Conservation (phyloP, 2,113 vertebrate genomes). For the Lophura nycthemera region DNA sequence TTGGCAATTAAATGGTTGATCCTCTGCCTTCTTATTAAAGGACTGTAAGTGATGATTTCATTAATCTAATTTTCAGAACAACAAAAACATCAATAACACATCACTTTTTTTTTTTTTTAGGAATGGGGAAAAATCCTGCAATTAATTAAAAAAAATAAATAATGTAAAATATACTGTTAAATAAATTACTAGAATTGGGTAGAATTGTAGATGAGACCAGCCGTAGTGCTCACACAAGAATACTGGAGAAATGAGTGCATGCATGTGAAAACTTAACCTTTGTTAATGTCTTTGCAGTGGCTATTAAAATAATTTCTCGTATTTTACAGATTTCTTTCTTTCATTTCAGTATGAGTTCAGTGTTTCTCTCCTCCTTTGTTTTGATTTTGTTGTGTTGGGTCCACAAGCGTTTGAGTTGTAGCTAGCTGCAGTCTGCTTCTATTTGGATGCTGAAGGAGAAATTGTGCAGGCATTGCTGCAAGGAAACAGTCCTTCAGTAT, state of each 20-base stretch:
- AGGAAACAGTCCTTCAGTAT: neutral
- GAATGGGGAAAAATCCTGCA: neutral
- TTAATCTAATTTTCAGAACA: neutral
- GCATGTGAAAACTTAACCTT: conserved; percentile 31
- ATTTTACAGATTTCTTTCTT: conserved; percentile 53
- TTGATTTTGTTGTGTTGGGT: conserved; percentile 31
- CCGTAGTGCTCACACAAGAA: neutral
- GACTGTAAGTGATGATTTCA: neutral
- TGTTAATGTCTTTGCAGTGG: conserved; percentile 38
- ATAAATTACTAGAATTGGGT: conserved; percentile 52
- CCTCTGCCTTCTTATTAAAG: neutral
- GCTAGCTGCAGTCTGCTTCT: neutral
- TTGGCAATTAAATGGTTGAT: neutral
- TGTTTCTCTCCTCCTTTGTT: conserved; percentile 47
- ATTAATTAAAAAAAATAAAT: conserved; percentile 45
- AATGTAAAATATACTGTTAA: conserved; percentile 50
- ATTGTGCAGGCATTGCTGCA: neutral
- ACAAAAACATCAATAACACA: neutral
- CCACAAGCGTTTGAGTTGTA: neutral
- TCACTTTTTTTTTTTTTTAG: neutral
- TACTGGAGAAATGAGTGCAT: neutral
- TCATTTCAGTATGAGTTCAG: conserved; percentile 44
- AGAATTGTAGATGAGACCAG: conserved; percentile 55
- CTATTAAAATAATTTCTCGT: conserved; percentile 70
- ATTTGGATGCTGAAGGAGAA: neutral